Conservation (phyloP, 2,113 vertebrate species). For the Malurus melanocephalus region DNA sequence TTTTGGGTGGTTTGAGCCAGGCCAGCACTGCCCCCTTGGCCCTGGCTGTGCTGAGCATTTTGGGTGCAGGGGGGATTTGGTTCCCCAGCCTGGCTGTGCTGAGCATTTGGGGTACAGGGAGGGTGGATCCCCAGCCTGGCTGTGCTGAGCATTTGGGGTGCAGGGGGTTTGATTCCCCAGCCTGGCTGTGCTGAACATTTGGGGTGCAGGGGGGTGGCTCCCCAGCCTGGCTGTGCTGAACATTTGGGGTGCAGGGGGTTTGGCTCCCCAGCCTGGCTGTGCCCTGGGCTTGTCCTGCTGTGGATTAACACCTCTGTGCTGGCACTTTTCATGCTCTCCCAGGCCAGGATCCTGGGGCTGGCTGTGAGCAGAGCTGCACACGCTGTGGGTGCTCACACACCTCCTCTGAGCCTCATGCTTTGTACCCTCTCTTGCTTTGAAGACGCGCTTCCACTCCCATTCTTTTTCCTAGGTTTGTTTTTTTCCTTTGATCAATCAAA, state of each 20-base stretch:
- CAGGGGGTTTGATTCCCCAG: too few species aligned
- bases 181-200: too few species aligned
- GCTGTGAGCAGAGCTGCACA: neutral
- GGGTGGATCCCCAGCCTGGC: too few species aligned
- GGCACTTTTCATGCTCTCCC: neutral
- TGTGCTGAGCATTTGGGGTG: too few species aligned
- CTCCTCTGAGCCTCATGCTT: neutral
- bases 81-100: too few species aligned
- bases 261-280: neutral
- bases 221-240: neutral
- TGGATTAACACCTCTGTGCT: neutral
- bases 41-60: neutral
- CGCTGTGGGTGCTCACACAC: fast-evolving
- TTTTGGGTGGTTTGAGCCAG: too few species aligned
- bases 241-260: fast-evolving
- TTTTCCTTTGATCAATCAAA: neutral
- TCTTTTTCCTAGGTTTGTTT: neutral
- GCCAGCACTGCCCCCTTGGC: neutral
- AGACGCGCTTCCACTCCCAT: neutral
- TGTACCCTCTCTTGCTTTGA: neutral
- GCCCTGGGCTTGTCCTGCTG: neutral
- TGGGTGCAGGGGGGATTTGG: too few species aligned
- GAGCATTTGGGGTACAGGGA: too few species aligned
- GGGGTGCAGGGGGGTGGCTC: too few species aligned
- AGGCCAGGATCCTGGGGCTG: neutral